These are phyloP conservation scores for Centruroides vittatus DNA, from an alignment of 1,140 invertebrate species.

Conservation along the genomic window DNA sequence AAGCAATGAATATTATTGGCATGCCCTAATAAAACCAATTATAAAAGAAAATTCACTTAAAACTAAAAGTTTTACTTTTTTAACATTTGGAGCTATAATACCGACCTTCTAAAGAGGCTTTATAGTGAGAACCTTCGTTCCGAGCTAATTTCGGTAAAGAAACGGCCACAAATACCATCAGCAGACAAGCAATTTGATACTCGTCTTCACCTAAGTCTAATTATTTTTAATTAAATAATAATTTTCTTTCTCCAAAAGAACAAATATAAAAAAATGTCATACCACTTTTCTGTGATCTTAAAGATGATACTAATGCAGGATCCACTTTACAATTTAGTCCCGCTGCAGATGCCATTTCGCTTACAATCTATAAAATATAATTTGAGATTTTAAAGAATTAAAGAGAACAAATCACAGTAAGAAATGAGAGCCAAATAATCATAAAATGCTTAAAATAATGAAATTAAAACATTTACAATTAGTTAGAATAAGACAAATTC, in stretches of 20 bases:
- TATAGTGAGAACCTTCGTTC: conserved; percentile 73
- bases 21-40: conserved; percentile 39
- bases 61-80: not conserved
- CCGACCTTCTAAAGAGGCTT: conserved; percentile 67
- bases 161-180: conserved; percentile 98
- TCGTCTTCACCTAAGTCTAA: conserved; percentile 70
- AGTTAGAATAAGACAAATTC: too few species aligned
- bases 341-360: conserved; percentile 92
- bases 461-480: too few species aligned
- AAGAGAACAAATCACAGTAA: too few species aligned
- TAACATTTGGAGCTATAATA: not conserved
- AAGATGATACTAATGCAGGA: conserved; percentile 74
- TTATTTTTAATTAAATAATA: conserved; percentile 1
- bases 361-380: conserved; percentile 48
- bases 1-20: conserved; percentile 97
- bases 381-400: too few species aligned
- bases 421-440: too few species aligned
- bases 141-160: conserved; percentile 92
- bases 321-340: conserved; percentile 87
- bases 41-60: not conserved
- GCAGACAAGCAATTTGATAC: conserved; percentile 80
- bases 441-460: too few species aligned
- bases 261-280: conserved; percentile 13
- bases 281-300: conserved; percentile 69
- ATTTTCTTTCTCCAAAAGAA: not conserved